phyloP scores from a whole-genome alignment of 2,888 invertebrate genomes.

The Ceramica pisi region DNA sequence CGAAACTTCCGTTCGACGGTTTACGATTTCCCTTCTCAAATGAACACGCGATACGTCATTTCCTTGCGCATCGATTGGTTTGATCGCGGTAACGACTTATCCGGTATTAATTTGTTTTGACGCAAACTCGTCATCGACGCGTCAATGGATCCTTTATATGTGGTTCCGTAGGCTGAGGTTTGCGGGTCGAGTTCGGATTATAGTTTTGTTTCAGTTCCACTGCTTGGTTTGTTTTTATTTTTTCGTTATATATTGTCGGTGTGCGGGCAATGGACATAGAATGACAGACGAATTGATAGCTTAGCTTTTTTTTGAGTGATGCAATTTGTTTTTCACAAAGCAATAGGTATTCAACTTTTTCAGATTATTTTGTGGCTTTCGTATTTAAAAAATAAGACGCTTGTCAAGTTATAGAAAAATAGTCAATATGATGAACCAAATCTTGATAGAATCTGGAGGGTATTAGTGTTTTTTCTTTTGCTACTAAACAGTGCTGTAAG shows the following conservation, averaged over 20 bases:
- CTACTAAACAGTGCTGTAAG: no score
- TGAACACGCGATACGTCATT: slow-evolving; percentile 78
- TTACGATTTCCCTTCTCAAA: slow-evolving; percentile 82
- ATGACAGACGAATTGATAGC: slow-evolving; percentile 19
- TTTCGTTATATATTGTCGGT: slow-evolving; percentile 18
- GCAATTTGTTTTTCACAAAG: background rate
- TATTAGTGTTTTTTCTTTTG: no score
- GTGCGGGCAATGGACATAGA: slow-evolving; percentile 28
- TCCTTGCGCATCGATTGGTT: slow-evolving; percentile 76
- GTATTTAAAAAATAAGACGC: background rate
- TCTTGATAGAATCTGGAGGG: no score
- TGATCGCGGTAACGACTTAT: slow-evolving; percentile 76
- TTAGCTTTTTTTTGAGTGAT: slow-evolving; percentile 31
- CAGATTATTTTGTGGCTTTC: background rate
- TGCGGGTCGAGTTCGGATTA: slow-evolving; percentile 26
- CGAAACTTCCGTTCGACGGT: slow-evolving; percentile 82
- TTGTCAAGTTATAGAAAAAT: background rate
- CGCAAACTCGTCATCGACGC: slow-evolving; percentile 64
- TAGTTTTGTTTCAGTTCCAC: slow-evolving; percentile 46
- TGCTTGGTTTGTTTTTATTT: slow-evolving; percentile 36
- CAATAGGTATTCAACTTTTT: background rate
- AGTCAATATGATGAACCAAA: background rate
- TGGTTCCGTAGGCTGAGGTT: slow-evolving; percentile 42
- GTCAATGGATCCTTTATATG: slow-evolving; percentile 47
- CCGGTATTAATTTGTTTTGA: slow-evolving; percentile 78